phyloP scores from a whole-genome alignment of 2,113 vertebrate genomes.

The Thalassarche chlororhynchos region DNA sequence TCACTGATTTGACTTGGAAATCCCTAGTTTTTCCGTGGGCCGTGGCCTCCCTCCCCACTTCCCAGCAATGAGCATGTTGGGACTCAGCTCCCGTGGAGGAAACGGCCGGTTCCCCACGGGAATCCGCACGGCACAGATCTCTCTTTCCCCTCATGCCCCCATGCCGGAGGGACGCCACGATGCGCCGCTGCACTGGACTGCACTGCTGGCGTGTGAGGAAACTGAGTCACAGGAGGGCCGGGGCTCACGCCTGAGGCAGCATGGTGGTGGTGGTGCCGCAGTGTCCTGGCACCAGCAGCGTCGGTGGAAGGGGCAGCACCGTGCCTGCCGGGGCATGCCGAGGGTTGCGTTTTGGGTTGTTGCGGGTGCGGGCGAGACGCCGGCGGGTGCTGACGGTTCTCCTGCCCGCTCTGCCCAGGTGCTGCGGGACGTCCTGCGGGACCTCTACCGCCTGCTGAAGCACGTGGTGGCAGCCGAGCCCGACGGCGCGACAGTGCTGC shows the following conservation, averaged over 20 bases:
- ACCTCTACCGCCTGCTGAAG: constrained; percentile 93
- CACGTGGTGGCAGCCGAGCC: constrained; percentile 78
- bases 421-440: constrained; percentile 85
- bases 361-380: accelerated
- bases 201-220: not conserved
- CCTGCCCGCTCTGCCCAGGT: constrained; percentile 63
- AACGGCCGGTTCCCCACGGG: not conserved
- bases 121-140: not conserved
- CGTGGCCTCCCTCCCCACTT: not conserved
- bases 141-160: accelerated
- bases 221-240: not conserved
- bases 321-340: accelerated
- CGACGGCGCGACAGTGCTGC: constrained; percentile 80
- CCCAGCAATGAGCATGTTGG: not conserved
- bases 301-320: not conserved
- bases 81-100: not conserved
- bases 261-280: not conserved
- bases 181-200: too few species aligned
- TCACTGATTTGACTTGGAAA: not conserved
- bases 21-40: not conserved
- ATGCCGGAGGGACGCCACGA: accelerated
- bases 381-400: not conserved
- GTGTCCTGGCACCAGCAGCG: not conserved
- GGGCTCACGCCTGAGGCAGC: not conserved
- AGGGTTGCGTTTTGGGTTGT: not conserved